Base-by-base conservation (phyloP, 2,113 vertebrate species). In the Poeciliopsis prolifica region DNA sequence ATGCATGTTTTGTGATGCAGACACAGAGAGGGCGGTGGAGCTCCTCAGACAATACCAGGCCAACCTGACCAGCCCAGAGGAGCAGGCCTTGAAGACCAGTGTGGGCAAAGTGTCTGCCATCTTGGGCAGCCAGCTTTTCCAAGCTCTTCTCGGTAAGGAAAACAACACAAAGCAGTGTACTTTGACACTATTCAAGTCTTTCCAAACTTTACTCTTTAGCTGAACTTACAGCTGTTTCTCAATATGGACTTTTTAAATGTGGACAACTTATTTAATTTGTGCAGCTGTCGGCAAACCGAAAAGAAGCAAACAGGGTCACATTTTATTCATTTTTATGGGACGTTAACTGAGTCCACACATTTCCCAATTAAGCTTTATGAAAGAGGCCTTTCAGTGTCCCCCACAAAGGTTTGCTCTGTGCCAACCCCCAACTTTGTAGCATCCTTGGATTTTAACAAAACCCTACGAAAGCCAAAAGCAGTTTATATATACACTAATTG, bases 61-160 rank as follows among this genome's bases (percentile, higher is more conserved):
- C 87, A 96, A 90, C 80, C 86, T 97, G 84, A 94, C 29, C 87
- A 87, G 91, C 70, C 95, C 96, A 0, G 95, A 96, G 68, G 95
- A 96, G 81, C 94, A 96, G 88, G 83, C 92, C 64, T 81, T 97
- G 79, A 96, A 94, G 91, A 94, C 90, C 86, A 96, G 90, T 14
- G 95, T 97, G 81, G 94, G 94, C 40, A 96, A 96, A 88, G 92
- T 97, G 74, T 96, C 96, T 0, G 85, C 94, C 84, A 92, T 97
- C 88, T 91, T 97, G 84, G 94, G 90, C 77, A 97, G 96, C 83
- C 95, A 95, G 75, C 95, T 97, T 79, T 97, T 97, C 85, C 95
- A 94, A 87, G 96, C 96, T 77, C 92, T 97, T 84, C 93, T 97
- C 78, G 96, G 96, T 97, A 95, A 95, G 95, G 75, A 28, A 83